Conservation (phyloP, 2,797 vertebrate genomes). For the Hirundo rustica region DNA sequence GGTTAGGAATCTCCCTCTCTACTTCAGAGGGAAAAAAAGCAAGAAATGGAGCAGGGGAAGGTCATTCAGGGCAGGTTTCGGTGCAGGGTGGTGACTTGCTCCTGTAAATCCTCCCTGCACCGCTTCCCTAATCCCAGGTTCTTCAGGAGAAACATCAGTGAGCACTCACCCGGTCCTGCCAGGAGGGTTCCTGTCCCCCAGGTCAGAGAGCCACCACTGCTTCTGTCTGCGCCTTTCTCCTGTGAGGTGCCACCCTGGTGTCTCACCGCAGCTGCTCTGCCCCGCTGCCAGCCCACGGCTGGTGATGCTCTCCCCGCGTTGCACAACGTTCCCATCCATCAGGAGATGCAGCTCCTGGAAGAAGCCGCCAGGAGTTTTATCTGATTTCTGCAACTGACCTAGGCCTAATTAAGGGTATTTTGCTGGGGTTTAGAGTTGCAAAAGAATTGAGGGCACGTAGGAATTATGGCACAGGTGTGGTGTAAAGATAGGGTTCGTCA, state of each 20-base stretch:
- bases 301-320: neutral
- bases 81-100: neutral
- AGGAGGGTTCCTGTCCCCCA: accelerated
- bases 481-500: accelerated
- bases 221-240: neutral
- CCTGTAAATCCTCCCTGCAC: neutral
- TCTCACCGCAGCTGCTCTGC: neutral
- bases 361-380: accelerated
- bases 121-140: accelerated
- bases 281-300: neutral
- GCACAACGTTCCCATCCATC: neutral
- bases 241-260: neutral
- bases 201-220: neutral
- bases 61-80: accelerated
- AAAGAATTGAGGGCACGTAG: neutral
- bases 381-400: constrained; percentile 4
- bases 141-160: neutral
- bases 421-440: neutral
- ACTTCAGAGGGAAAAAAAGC: neutral
- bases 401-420: neutral
- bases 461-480: neutral
- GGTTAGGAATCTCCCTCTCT: neutral
- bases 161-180: constrained; percentile 10
- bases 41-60: neutral
- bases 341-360: neutral